Evolutionary conservation across 2,888 invertebrate genomes (phyloP), one percentile per base, ranked within the genome.

Genomic region (Eristalis intricaria): DNA sequence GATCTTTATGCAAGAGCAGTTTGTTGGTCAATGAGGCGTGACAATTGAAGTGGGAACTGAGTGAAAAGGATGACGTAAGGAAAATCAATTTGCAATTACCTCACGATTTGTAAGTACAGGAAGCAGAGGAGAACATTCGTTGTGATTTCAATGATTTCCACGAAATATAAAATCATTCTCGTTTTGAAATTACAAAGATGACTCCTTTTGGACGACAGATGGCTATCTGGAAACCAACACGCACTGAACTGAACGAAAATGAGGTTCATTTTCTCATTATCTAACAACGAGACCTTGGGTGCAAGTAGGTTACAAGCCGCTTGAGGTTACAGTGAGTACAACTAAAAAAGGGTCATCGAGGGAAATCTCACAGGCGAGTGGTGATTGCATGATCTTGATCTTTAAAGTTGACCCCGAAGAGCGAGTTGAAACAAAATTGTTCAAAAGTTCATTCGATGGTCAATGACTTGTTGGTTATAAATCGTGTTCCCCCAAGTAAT

Each of bases 21-120:
- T 84, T 71, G 23, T 64, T 43, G 65, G 50, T 56, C 70, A 86
- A 83, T 86, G 86, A 86, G 56, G 86, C 78, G 19, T 79, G 63
- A 75, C 65, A 64, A 29, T 23, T 5, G n/a, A 50, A 22, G 65
- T 43, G 63, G 29, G 70, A 58, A 56, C 10, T 56, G 5, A 11
- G 10, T 1, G 2, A 43, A 13, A 15, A 22, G 22, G 43, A 71
- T 74, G 32, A 77, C 58, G 64, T 65, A 82, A 81, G 70, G 19
- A 19, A 19, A 50, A 5, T 50, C 5, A 4, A 50, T 19, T 50
- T 8, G 19, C 50, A 50, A 50, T 50, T 50, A 50, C 50, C 50
- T 50, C 50, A 50, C 19, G 1, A 50, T 19, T 7, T 50, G 50
- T 8, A 50, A 8, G 50, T 19, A 50, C 50, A 50, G 50, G 1